Evolutionary conservation across 92 coral and sea anemone species (phyloP).

Genomic region (Desmophyllum pertusum): DNA sequence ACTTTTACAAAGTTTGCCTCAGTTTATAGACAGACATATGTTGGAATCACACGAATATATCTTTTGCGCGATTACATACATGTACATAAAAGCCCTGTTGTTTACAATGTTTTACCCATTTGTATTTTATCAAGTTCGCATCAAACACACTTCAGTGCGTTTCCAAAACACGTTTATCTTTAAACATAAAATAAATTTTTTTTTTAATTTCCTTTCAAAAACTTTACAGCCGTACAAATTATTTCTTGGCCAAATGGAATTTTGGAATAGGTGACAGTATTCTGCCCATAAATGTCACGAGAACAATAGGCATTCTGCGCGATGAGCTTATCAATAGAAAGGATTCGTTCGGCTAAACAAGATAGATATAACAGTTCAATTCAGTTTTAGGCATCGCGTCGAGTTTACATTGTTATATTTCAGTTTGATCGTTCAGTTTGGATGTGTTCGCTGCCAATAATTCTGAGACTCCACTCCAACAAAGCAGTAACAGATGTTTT

Average conservation of each 20-base stretch:
- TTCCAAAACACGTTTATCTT: background rate
- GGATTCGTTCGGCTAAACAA: too few species aligned
- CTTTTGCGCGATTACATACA: background rate
- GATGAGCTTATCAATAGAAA: too few species aligned
- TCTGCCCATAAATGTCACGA: background rate
- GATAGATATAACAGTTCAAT: background rate
- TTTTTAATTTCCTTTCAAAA: background rate
- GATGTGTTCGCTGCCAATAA: background rate
- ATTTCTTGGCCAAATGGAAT: background rate
- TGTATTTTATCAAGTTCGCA: constrained; percentile 27
- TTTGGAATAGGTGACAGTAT: background rate
- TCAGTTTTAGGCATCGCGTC: background rate
- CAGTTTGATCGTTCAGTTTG: background rate
- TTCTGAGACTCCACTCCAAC: background rate
- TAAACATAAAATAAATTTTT: background rate
- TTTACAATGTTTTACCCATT: constrained; percentile 14
- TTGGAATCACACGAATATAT: background rate
- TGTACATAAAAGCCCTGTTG: background rate
- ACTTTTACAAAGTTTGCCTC: background rate
- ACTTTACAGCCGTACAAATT: background rate
- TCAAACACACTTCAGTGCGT: background rate
- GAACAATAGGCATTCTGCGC: too few species aligned
- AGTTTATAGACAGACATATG: background rate
- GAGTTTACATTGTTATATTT: background rate
- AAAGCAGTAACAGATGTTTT: background rate